phyloP scores from a whole-genome alignment of 2,888 invertebrate genomes.

The Drosophila greeni region DNA sequence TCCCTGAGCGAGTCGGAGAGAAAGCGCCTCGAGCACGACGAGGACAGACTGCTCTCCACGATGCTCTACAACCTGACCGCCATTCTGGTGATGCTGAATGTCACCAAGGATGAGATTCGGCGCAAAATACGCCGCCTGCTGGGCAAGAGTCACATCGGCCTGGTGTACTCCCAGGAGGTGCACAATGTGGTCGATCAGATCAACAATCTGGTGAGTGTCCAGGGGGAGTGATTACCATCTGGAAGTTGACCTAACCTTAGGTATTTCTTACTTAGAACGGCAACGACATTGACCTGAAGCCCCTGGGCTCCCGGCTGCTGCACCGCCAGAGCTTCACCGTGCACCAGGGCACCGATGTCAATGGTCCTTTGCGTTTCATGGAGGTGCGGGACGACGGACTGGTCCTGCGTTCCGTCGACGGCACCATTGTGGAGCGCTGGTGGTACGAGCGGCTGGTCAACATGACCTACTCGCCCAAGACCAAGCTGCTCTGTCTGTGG shows the following conservation, averaged over 20 bases:
- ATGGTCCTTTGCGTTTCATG: constrained; percentile 91
- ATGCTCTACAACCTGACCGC: constrained; percentile 97
- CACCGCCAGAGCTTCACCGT: constrained; percentile 99
- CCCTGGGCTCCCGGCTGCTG: constrained; percentile 93
- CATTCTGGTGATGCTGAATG: constrained; percentile 95
- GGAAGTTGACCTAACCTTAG: neutral
- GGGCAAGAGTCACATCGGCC: constrained; percentile 98
- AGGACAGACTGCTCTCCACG: constrained; percentile 95
- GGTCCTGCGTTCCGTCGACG: constrained; percentile 88
- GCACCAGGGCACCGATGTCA: constrained; percentile 95
- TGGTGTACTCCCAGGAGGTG: constrained; percentile 98
- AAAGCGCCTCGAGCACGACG: constrained; percentile 97
- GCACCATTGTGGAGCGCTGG: constrained; percentile 96
- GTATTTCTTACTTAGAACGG: constrained; percentile 85
- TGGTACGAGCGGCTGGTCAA: constrained; percentile 99
- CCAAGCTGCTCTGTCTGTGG: constrained; percentile 98
- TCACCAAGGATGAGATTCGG: constrained; percentile 89
- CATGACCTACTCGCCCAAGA: constrained; percentile 99
- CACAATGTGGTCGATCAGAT: constrained; percentile 97
- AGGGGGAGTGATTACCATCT: too few species aligned
- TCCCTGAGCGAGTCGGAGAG: constrained; percentile 94
- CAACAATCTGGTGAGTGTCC: constrained; percentile 89
- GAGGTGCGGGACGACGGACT: constrained; percentile 98
- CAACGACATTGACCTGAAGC: constrained; percentile 98
- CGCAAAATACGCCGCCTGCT: constrained; percentile 93